A percentile compares a stretch with the other conserved stretches of the same genome.
These are phyloP conservation scores for Dreissena rostriformis DNA, from an alignment of 1,140 invertebrate genomes.

Conservation along the genomic window DNA sequence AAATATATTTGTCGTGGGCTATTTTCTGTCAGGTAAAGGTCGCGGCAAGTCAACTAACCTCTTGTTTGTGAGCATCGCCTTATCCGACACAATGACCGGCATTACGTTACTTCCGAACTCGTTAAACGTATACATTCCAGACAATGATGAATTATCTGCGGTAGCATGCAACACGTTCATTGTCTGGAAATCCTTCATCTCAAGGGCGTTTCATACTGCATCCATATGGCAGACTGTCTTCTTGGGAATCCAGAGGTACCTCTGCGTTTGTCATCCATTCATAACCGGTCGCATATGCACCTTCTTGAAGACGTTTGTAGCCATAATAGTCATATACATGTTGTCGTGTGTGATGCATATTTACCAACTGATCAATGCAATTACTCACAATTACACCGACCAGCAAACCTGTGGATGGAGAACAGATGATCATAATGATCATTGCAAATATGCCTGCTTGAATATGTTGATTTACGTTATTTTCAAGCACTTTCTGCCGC, in stretches of 20 bases:
- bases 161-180: constrained; percentile 21
- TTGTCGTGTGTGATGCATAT: constrained; percentile 9
- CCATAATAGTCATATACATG: constrained; percentile 16
- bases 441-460: constrained; percentile 30
- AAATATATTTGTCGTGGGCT: constrained; percentile 36
- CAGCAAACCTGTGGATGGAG: constrained; percentile 36
- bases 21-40: constrained; percentile 25
- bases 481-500: constrained; percentile 33
- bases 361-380: constrained; percentile 25
- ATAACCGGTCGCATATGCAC: constrained; percentile 37
- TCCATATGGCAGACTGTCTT: constrained; percentile 52
- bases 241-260: constrained; percentile 44
- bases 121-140: constrained; percentile 21
- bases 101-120: constrained; percentile 30
- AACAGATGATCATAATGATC: constrained; percentile 8
- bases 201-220: constrained; percentile 41
- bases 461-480: constrained; percentile 41
- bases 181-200: constrained; percentile 24
- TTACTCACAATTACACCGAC: neutral
- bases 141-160: neutral
- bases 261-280: constrained; percentile 57
- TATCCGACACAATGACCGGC: constrained; percentile 53
- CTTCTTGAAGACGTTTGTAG: constrained; percentile 37
- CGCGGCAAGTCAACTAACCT: constrained; percentile 37
- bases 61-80: constrained; percentile 42